phyloP scores from a whole-genome alignment of 2,797 vertebrate genomes.

The Limosa lapponica region DNA sequence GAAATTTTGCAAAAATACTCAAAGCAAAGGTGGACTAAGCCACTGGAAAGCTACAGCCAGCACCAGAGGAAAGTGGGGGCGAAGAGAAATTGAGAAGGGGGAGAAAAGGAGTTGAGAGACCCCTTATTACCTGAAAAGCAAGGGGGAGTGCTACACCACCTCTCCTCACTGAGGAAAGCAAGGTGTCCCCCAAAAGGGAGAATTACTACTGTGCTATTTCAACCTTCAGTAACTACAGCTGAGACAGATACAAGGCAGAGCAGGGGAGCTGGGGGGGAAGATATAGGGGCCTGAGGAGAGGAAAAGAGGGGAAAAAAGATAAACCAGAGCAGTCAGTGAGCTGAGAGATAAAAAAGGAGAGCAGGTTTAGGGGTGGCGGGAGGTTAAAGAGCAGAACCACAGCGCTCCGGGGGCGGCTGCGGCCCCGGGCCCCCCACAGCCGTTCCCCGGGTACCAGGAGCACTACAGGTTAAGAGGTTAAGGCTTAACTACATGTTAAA shows the following conservation, averaged over 20 bases:
- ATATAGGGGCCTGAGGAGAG: neutral
- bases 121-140: neutral
- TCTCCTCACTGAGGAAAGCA: neutral
- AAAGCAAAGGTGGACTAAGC: neutral
- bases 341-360: neutral
- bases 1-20: neutral
- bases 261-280: neutral
- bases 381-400: neutral
- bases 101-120: neutral
- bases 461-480: no score
- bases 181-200: neutral
- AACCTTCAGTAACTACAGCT: neutral
- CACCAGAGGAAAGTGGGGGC: neutral
- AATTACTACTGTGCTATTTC: neutral
- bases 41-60: neutral
- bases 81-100: neutral
- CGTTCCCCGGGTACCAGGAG: accelerated
- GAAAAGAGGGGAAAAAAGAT: neutral
- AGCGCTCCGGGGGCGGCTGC: accelerated
- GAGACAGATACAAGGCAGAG: neutral
- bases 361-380: neutral
- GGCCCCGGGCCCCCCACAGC: accelerated
- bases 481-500: neutral
- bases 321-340: neutral
- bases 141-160: no score